phyloP scores from a whole-genome alignment of 2,113 vertebrate species.

The Centropus unirufus region DNA sequence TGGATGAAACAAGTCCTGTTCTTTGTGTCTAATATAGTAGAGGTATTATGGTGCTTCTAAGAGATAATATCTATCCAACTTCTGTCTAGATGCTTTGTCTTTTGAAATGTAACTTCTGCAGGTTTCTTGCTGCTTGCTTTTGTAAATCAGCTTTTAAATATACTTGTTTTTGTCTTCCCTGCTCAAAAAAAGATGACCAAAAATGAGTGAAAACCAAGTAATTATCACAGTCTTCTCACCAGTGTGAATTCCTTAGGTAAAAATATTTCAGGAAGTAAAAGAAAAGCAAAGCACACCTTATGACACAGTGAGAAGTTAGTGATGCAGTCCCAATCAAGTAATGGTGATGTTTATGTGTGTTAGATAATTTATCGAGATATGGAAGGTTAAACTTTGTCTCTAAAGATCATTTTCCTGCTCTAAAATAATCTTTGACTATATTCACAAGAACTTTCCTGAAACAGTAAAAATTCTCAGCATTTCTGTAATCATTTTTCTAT shows the following conservation, averaged over 20 bases:
- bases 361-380: neutral
- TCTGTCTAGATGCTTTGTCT: neutral
- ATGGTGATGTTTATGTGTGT: neutral
- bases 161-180: neutral
- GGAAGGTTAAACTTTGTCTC: fast-evolving
- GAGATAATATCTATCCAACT: neutral
- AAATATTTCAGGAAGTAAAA: neutral
- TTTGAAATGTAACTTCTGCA: neutral
- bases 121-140: neutral
- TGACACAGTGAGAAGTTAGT: neutral
- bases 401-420: neutral
- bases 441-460: neutral
- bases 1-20: neutral
- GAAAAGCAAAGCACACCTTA: neutral
- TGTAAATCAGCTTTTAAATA: neutral
- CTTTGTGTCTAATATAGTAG: neutral
- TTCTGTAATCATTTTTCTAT: neutral
- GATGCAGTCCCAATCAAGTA: neutral
- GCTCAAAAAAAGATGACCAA: neutral
- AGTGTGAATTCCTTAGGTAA: neutral
- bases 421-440: neutral
- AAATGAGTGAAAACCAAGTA: neutral
- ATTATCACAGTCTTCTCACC: neutral
- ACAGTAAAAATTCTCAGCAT: neutral
- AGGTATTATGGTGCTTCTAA: fast-evolving